These are phyloP conservation scores for Mesocentrotus franciscanus DNA, from an alignment of 53 echinoderm and acorn worm genomes.

Conservation along the genomic window DNA sequence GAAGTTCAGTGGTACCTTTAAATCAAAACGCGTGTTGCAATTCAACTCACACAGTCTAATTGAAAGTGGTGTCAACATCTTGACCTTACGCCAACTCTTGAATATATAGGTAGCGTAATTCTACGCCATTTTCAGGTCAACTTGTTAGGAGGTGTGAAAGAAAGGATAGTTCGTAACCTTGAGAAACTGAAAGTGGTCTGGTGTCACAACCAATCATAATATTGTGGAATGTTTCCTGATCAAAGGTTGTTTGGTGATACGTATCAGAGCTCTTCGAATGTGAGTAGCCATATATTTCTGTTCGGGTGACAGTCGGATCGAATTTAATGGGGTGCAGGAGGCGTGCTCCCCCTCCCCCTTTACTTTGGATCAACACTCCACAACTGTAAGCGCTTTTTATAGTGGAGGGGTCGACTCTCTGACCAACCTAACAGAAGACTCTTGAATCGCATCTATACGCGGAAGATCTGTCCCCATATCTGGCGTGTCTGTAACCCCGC, in stretches of 20 bases:
- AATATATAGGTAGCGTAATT: conserved; percentile 22
- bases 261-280: background rate
- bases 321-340: background rate
- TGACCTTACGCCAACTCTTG: background rate
- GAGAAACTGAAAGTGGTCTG: background rate
- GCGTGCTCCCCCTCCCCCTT: background rate
- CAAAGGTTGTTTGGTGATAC: background rate
- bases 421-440: no score
- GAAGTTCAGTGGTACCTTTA: background rate
- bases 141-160: background rate
- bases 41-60: background rate
- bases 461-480: no score
- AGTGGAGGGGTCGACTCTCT: no score
- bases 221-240: background rate
- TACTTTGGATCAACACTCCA: no score
- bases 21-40: background rate
- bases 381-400: no score
- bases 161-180: background rate
- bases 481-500: background rate
- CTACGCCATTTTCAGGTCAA: conserved; percentile 9
- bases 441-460: no score
- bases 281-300: background rate
- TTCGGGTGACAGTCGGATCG: background rate
- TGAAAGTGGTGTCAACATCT: background rate
- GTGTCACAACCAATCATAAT: conserved; percentile 5